Evolutionary conservation across 2,113 vertebrate species (phyloP), one percentile per base, ranked within the genome.

Genomic region (Tor tambroides): DNA sequence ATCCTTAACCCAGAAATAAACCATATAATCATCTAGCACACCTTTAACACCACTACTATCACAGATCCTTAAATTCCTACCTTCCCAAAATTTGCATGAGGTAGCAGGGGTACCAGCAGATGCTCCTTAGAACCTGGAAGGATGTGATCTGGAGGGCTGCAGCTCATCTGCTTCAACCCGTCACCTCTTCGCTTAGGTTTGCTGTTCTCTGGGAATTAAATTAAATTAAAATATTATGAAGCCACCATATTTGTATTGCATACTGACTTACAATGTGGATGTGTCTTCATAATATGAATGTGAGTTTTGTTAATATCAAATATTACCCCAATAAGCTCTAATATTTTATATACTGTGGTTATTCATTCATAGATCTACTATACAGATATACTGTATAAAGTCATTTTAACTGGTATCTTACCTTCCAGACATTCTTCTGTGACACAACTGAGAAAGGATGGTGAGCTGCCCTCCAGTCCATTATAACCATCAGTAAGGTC

Each of bases 401-500:
- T 74, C 43, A 26, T 74, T 23, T 74, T 26, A 43, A 43, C 19
- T 23, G 32, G 26, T 41, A 32, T 19, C 4, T 88, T 65, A 93
- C 92, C 92, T 95, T 96, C 96, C 28, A 95, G 91, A 88, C 95
- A 94, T 54, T 95, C 95, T 21, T 96, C 96, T 0, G 96, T 98
- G 93, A 97, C 97, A 90, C 95, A 94, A 1, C 95, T 97, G 89
- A 99, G 94, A 91, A 98, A 99, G 59, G 97, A 98, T 56, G 98
- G 69, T 0, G 98, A 99, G 90, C 97, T 96, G 91, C 97, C 97
- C 91, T 99, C 97, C 71, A 97, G 93, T 1, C 97, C 97, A 2
- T 99, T 98, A 92, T 97, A 98, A 19, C 97, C 96, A 79, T 99
- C 98, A 0, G 97, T 95, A 0, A 96, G 96, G 89, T 99, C 97